Evolutionary conservation across 2,888 invertebrate genomes (phyloP).

Genomic region (Tenthredo livida): DNA sequence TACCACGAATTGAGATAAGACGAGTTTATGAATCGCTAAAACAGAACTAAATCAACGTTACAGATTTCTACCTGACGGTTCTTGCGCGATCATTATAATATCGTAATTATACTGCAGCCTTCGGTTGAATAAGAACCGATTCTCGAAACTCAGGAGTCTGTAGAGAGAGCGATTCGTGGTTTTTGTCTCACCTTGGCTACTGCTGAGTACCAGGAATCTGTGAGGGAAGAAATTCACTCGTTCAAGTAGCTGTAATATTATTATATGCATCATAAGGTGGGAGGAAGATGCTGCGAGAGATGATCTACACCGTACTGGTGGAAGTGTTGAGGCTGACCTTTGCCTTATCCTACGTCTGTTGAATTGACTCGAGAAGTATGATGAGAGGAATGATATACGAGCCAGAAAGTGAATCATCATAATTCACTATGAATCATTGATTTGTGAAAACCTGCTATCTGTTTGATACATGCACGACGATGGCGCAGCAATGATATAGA

Average conservation of each 20-base stretch:
- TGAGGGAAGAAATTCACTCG: not conserved
- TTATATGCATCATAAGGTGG: not conserved
- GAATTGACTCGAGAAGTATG: not conserved
- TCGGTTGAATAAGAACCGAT: not conserved
- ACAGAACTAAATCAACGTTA: not conserved
- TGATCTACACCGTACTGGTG: no score
- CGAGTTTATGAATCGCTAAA: not conserved
- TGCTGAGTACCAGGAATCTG: not conserved
- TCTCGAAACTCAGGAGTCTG: not conserved
- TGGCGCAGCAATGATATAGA: not conserved
- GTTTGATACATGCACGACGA: not conserved
- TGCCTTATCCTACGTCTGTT: not conserved
- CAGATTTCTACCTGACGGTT: not conserved
- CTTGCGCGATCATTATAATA: not conserved
- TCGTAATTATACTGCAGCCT: not conserved
- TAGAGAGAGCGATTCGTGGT: not conserved
- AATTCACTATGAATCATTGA: not conserved
- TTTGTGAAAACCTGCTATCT: not conserved
- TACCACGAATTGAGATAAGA: not conserved
- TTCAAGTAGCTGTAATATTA: not conserved
- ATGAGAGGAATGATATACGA: not conserved
- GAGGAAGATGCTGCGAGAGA: no score
- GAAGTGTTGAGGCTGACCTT: not conserved
- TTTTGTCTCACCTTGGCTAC: not conserved
- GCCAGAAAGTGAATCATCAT: not conserved